phyloP scores from a whole-genome alignment of 1,140 invertebrate genomes.

The Brachionus calyciflorus region DNA sequence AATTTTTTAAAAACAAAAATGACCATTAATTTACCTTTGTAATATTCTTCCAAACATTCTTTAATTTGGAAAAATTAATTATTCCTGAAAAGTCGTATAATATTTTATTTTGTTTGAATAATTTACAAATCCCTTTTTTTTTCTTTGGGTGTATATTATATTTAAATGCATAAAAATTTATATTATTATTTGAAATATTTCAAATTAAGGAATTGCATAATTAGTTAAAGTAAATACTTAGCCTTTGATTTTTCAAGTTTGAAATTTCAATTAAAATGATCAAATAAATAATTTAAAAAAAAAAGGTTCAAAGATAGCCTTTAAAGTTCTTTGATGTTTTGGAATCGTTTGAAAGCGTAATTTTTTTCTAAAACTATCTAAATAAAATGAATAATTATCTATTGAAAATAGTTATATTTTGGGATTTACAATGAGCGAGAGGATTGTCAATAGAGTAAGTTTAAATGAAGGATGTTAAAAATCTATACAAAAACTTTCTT shows the following conservation, averaged over 20 bases:
- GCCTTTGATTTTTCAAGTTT: no score
- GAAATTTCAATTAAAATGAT: no score
- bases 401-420: not conserved
- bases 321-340: no score
- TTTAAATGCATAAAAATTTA: not conserved
- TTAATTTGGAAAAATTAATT: not conserved
- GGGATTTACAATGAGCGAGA: not conserved
- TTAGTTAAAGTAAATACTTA: not conserved
- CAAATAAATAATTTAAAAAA: no score
- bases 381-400: not conserved
- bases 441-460: not conserved
- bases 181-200: constrained; percentile 23
- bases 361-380: not conserved
- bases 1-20: not conserved
- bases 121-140: no score
- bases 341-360: not conserved
- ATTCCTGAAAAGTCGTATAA: not conserved
- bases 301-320: no score
- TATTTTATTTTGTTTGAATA: no score
- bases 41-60: constrained; percentile 5
- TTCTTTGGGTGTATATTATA: not conserved
- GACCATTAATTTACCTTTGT: not conserved
- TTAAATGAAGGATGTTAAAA: not conserved
- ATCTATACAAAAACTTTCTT: no score
- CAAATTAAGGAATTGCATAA: constrained; percentile 37